A percentile compares a stretch with the other conserved stretches of the same genome.
phyloP scores from a whole-genome alignment of 2,113 vertebrate genomes.

The Dicerorhinus sumatrensis region DNA sequence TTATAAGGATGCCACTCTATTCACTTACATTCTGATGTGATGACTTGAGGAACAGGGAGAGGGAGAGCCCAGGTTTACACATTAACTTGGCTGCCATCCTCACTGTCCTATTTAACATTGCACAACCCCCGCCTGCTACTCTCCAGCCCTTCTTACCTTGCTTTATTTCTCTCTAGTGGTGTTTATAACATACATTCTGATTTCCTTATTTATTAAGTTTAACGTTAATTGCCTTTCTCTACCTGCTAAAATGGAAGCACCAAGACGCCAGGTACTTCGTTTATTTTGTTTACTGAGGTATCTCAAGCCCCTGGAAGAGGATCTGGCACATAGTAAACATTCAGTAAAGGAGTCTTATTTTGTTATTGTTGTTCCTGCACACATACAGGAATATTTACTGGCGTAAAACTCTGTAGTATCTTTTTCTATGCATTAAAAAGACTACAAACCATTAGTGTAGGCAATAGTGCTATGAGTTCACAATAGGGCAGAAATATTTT shows the following conservation, averaged over 20 bases:
- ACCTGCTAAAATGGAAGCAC: background rate
- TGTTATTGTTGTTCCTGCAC: background rate
- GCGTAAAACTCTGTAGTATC: background rate
- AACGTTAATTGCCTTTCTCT: background rate
- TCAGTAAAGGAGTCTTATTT: background rate
- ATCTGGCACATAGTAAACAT: background rate
- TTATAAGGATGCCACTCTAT: background rate
- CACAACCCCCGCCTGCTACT: fast-evolving
- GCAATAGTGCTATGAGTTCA: background rate
- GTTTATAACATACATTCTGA: background rate
- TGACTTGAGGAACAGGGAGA: background rate
- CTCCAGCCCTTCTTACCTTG: background rate
- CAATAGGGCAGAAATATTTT: background rate
- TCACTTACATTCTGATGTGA: background rate
- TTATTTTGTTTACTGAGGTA: background rate
- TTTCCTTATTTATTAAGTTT: background rate
- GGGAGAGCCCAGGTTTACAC: fast-evolving
- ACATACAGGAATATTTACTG: background rate
- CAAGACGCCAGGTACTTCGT: background rate
- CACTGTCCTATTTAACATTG: background rate
- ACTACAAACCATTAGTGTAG: background rate
- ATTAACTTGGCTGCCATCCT: background rate
- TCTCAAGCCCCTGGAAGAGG: background rate
- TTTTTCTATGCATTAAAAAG: background rate
- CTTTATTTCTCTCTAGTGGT: background rate